phyloP scores from a whole-genome alignment of 2,113 vertebrate genomes.

The Otis tarda region DNA sequence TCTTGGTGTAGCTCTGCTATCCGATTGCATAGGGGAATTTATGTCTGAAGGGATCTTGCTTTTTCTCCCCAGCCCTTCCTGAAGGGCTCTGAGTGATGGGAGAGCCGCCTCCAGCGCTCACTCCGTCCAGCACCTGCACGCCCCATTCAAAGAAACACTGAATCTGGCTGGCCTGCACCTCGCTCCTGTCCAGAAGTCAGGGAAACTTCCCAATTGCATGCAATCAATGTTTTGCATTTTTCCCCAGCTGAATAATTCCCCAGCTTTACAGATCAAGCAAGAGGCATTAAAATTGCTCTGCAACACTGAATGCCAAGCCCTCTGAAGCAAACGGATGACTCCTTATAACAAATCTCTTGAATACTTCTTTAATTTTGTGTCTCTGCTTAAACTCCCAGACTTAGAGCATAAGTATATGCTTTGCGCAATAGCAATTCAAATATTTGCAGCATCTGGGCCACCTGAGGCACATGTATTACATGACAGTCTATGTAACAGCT shows the following conservation, averaged over 20 bases:
- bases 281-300: not conserved
- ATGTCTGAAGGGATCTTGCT: not conserved
- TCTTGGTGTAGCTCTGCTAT: not conserved
- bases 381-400: not conserved
- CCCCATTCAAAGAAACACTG: not conserved
- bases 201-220: not conserved
- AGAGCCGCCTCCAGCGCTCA: not conserved
- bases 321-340: not conserved
- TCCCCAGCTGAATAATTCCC: not conserved
- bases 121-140: not conserved
- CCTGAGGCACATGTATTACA: not conserved
- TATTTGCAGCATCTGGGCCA: not conserved
- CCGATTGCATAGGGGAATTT: not conserved
- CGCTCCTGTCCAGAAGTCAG: not conserved
- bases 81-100: not conserved
- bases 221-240: not conserved
- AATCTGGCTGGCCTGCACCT: not conserved
- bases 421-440: not conserved
- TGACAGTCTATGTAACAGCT: not conserved
- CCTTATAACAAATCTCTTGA: not conserved
- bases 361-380: not conserved
- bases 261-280: not conserved
- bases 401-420: not conserved
- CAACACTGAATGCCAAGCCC: not conserved
- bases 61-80: not conserved